phyloP scores from a whole-genome alignment of 2,888 invertebrate genomes.

The Dasypogon diadema region DNA sequence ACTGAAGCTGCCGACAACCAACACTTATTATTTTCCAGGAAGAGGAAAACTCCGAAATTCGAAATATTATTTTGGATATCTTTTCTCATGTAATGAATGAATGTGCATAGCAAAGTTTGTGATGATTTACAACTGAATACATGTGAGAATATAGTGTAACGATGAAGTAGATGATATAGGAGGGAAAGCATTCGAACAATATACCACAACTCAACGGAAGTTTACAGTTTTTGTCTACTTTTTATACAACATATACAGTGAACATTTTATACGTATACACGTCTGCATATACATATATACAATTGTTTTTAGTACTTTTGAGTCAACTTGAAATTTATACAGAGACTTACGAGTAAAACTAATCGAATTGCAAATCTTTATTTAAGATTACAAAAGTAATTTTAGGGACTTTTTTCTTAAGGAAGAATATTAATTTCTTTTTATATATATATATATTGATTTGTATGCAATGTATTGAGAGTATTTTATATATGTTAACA shows the following conservation, averaged over 20 bases:
- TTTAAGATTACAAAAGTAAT: not conserved
- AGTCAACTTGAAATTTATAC: constrained; percentile 3
- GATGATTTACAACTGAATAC: not conserved
- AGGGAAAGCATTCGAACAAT: not conserved
- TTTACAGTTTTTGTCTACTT: not conserved
- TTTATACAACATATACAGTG: not conserved
- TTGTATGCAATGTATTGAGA: constrained; percentile 34
- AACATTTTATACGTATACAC: not conserved
- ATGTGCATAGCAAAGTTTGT: not conserved
- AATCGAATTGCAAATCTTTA: not conserved
- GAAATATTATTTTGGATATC: too few relatives aligned
- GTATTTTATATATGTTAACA: constrained; percentile 47
- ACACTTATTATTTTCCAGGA: not conserved
- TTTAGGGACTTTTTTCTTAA: not conserved
- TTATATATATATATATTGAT: constrained; percentile 19
- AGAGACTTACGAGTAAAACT: not conserved
- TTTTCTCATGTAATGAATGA: not conserved
- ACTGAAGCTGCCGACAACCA: not conserved
- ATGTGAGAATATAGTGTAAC: not conserved
- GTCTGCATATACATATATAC: not conserved
- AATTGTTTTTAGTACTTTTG: not conserved
- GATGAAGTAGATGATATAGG: not conserved
- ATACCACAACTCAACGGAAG: not conserved
- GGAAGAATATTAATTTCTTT: constrained; percentile 13
- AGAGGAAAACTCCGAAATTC: too few relatives aligned